Percentiles rank a stretch among this genome's conserved stretches.
Conservation (phyloP, 2,888 invertebrate genomes). For the Aplocera efformata region DNA sequence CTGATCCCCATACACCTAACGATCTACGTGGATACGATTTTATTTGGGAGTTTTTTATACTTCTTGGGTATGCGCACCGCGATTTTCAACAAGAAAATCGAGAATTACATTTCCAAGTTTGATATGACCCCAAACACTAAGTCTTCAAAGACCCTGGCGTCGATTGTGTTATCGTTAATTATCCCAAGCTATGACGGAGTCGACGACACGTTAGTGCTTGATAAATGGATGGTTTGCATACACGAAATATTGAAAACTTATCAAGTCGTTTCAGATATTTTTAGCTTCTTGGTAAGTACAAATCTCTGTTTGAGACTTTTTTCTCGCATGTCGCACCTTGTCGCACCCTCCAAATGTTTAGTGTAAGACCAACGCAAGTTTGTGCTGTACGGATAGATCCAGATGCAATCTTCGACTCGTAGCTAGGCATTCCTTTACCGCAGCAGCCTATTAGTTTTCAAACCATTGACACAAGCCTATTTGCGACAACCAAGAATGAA, state of each 20-base stretch:
- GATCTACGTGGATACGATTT: conserved; percentile 32
- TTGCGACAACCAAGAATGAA: no score
- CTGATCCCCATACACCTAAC: conserved; percentile 11
- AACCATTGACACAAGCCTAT: no score
- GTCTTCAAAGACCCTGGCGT: conserved; percentile 1
- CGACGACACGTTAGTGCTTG: conserved; percentile 2
- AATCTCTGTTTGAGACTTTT: background rate
- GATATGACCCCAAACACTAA: background rate
- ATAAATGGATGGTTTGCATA: conserved; percentile 29
- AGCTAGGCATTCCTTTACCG: no score
- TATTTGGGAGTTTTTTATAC: conserved; percentile 30
- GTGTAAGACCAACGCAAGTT: no score
- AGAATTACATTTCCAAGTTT: conserved; percentile 6
- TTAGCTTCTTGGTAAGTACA: conserved; percentile 35
- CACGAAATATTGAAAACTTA: conserved; percentile 35
- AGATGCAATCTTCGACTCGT: no score
- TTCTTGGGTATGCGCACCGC: conserved; percentile 31
- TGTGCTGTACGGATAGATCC: no score
- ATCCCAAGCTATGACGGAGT: conserved; percentile 8
- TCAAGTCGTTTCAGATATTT: conserved; percentile 31
- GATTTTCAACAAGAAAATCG: conserved; percentile 32
- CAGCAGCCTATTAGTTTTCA: no score
- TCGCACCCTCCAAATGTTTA: background rate
- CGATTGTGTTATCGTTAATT: conserved; percentile 4
- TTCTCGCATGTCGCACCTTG: background rate